phyloP scores from a whole-genome alignment of 2,797 vertebrate species.

The Hoplostethus mediterraneus region DNA sequence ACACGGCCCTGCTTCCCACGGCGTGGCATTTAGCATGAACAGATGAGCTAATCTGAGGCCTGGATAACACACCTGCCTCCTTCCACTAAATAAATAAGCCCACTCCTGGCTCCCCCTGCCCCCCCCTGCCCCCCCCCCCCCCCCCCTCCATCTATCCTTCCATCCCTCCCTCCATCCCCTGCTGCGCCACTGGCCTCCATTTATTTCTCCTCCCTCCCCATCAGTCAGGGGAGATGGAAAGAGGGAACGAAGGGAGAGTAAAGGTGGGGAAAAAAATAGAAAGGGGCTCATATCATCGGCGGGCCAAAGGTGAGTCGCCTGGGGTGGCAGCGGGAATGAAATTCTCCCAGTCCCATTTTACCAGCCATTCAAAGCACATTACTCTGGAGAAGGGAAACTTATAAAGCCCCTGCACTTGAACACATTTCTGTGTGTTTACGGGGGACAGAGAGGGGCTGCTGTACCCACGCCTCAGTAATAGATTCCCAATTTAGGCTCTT shows the following conservation, averaged over 20 bases:
- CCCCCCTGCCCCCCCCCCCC: conserved; percentile 50
- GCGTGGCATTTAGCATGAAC: conserved; percentile 88
- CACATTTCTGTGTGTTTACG: conserved; percentile 93
- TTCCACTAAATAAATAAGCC: conserved; percentile 92
- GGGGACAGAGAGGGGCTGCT: conserved; percentile 80
- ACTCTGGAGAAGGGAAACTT: conserved; percentile 91
- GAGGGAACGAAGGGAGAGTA: conserved; percentile 82
- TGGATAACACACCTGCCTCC: conserved; percentile 89
- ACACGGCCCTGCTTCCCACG: conserved; percentile 73
- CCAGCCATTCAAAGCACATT: conserved; percentile 94
- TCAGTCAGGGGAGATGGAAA: conserved; percentile 80
- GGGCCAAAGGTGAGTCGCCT: conserved; percentile 96
- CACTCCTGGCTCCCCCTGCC: conserved; percentile 53
- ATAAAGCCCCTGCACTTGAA: conserved; percentile 90
- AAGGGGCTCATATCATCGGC: conserved; percentile 94
- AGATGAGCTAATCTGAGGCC: conserved; percentile 91
- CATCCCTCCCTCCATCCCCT: conserved; percentile 77
- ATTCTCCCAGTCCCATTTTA: conserved; percentile 95
- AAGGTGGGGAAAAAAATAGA: conserved; percentile 83
- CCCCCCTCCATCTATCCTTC: conserved; percentile 61
- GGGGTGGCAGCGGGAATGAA: conserved; percentile 95
- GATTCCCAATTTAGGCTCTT: conserved; percentile 87
- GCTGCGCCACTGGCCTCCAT: conserved; percentile 77
- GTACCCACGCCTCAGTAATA: conserved; percentile 85
- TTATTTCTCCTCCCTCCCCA: conserved; percentile 84